These are phyloP conservation scores for Galago senegalensis DNA, from an alignment of 2,797 vertebrate species.

Conservation along the genomic window DNA sequence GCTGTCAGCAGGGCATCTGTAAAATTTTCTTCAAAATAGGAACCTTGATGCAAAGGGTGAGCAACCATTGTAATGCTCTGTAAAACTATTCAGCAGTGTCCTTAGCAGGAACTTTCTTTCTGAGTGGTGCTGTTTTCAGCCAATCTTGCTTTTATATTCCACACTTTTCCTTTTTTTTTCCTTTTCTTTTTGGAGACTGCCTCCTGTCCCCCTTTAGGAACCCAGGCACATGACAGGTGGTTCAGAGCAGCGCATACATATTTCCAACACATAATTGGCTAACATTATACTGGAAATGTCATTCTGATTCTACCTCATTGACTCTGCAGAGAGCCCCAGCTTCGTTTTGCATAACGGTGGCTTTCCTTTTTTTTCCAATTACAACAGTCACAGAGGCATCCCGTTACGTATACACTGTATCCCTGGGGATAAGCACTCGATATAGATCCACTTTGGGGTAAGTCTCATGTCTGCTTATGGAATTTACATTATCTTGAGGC, in stretches of 20 bases:
- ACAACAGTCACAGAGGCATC: conserved; percentile 66
- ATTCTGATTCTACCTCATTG: conserved; percentile 61
- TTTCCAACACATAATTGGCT: conserved; percentile 71
- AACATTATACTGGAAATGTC: conserved; percentile 68
- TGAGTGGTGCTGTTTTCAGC: not conserved
- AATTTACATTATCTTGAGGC: conserved; percentile 49
- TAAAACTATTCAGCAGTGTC: not conserved
- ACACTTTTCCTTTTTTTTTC: not conserved
- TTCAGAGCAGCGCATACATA: not conserved
- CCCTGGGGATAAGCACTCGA: conserved; percentile 66
- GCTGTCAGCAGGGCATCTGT: conserved; percentile 16
- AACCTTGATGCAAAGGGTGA: not conserved
- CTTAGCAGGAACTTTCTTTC: not conserved
- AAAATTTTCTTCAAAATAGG: conserved; percentile 73
- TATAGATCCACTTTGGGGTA: conserved; percentile 48
- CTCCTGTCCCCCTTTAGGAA: conserved; percentile 14
- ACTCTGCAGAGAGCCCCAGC: conserved; percentile 21
- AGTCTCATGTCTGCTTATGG: conserved; percentile 56
- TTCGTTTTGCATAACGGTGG: not conserved
- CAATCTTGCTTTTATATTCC: not conserved
- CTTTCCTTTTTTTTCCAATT: conserved; percentile 64
- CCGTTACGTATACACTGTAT: not conserved
- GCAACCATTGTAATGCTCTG: not conserved
- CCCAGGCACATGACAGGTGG: conserved; percentile 66
- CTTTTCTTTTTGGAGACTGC: conserved; percentile 54